Evolutionary conservation across 2,113 vertebrate species (phyloP), one percentile per base, ranked within the genome.

Genomic region (Mesitornis unicolor): DNA sequence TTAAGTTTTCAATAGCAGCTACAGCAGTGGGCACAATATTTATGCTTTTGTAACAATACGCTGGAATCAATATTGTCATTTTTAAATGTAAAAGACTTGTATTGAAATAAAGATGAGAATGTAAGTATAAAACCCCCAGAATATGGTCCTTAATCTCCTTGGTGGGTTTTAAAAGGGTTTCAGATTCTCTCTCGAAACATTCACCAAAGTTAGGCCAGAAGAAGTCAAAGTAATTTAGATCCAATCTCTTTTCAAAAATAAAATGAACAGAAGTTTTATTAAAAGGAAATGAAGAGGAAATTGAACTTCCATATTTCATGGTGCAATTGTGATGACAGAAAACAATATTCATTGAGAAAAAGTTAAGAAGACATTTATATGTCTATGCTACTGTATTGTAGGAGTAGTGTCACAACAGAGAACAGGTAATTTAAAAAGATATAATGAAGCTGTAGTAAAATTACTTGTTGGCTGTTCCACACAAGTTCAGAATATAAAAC

Each of bases 261-360:
- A 98, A 98, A 98, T 97, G 96, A 98, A 97, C 81, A 97, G 91
- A 97, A 97, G 96, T 98, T 98, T 98, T 98, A 98, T 98, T 98
- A 98, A 98, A 97, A 98, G 97, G 97, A 98, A 98, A 98, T 98
- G 97, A 98, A 98, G 97, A 97, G 98, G 98, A 98, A 98, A 98
- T 98, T 98, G 98, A 98, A 98, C 94, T 97, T 98, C 96, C 98
- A 97, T 98, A 98, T 98, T 97, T 98, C 98, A 98, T 97, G 97
- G 96, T 97, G 87, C 95, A 98, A 98, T 98, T 98, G 97, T 82
- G 57, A 95, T 98, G 98, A 96, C 98, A 97, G 96, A 98, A 98
- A 97, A 98, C 97, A 98, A 98, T 98, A 97, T 97, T 97, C 77
- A 3, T 93, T 40, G 33, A 97, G 28, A 97, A 93, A 97, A 96